Evolutionary conservation across 2,888 invertebrate genomes (phyloP), one percentile per base, ranked within the genome.

Genomic region (Trissoscelio sp.): DNA sequence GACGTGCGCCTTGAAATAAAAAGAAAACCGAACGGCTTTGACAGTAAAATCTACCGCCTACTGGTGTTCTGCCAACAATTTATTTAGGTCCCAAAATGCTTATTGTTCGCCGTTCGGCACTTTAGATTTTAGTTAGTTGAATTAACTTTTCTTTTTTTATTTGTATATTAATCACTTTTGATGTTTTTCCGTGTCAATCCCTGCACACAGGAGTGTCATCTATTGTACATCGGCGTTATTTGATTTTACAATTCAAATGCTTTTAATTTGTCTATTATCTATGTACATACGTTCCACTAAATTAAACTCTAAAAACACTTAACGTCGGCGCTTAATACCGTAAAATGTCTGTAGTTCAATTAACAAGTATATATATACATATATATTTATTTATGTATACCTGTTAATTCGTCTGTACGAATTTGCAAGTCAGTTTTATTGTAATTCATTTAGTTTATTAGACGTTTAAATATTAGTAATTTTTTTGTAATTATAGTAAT

Each of bases 11-110:
- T 24, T 24, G 37, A 37, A n/a, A 31, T 31, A 42, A 1, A 44
- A 62, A 28, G 1, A 39, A 11, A 39, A 16, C 18, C 3, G 37
- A 11, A 2, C 9, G 9, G 34, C n/a, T 14, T 22, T 20, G n/a
- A 48, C 22, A 20, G 51, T 12, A 24, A 39, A 57, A 18, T 48
- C 24, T 64, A 55, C 64, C 28, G 22, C 9, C 70, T 78, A 70
- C 48, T 78, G 70, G 77, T 77, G 62, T 78, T 78, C 37, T 39
- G 55, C 55, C 57, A 55, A 64, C 64, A 37, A 78, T 78, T 62
- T 20, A 22, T 64, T 78, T 78, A 46, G 64, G 70, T 70, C 57
- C 77, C 62, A 60, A 53, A 70, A 70, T 69, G 0, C 58, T 70
- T 78, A 78, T 78, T 62, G 69, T 78, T 78, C 42, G 24, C 11